Percentiles rank a stretch among this genome's conserved stretches.
Evolutionary conservation across 2,113 vertebrate species (phyloP).

Genomic region (human): DNA sequence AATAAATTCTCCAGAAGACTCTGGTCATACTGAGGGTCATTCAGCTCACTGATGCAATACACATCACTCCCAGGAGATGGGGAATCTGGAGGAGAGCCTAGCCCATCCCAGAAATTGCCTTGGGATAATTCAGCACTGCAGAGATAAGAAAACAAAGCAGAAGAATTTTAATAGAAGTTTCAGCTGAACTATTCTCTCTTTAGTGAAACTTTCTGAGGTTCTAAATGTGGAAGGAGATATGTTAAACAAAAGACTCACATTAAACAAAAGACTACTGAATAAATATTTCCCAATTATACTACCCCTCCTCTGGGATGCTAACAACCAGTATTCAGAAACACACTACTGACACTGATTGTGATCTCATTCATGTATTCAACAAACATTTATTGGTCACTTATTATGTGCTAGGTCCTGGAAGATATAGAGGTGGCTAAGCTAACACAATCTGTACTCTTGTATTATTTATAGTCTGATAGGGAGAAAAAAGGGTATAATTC

Average conservation of each 20-base stretch:
- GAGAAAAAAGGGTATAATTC: slow-evolving; percentile 21
- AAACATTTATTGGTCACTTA: slow-evolving; percentile 27
- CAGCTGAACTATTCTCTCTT: background rate
- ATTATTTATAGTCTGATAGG: background rate
- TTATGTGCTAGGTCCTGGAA: slow-evolving; percentile 49
- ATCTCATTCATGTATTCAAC: slow-evolving; percentile 49
- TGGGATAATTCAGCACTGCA: slow-evolving; percentile 82
- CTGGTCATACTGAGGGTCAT: slow-evolving; percentile 94
- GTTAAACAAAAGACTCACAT: slow-evolving; percentile 36
- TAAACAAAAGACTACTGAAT: slow-evolving; percentile 32
- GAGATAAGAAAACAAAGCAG: slow-evolving; percentile 49
- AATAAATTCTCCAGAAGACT: slow-evolving; percentile 96
- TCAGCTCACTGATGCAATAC: slow-evolving; percentile 90
- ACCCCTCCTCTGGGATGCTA: slow-evolving; percentile 3
- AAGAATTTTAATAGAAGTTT: slow-evolving; percentile 27
- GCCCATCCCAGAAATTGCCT: slow-evolving; percentile 83
- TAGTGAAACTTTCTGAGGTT: slow-evolving; percentile 34
- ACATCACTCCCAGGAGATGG: slow-evolving; percentile 88
- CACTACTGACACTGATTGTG: slow-evolving; percentile 50
- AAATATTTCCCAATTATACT: slow-evolving; percentile 24
- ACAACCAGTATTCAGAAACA: slow-evolving; percentile 19
- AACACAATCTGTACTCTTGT: background rate
- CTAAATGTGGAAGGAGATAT: slow-evolving; percentile 17
- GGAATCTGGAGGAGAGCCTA: slow-evolving; percentile 86
- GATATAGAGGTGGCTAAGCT: slow-evolving; percentile 3